Evolutionary conservation across 2,888 invertebrate genomes (phyloP).

Genomic region (Diogma glabrata): DNA sequence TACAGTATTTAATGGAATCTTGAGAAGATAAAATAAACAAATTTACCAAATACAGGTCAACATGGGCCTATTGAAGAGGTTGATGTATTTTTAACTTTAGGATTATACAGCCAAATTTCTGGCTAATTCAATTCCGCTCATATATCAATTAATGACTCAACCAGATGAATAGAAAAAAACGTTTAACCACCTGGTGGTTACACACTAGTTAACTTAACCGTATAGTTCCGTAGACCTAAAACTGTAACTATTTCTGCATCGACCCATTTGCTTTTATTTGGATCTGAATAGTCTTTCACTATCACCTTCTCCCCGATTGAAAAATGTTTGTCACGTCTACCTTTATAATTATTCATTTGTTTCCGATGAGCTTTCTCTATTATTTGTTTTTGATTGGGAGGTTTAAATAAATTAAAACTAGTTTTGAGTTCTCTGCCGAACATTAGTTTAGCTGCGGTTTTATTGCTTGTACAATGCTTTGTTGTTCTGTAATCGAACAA

Average conservation of each 20-base stretch:
- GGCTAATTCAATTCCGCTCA: no score
- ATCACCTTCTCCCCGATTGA: neutral
- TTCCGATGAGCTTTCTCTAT: neutral
- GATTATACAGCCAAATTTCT: no score
- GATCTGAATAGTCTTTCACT: neutral
- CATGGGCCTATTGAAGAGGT: no score
- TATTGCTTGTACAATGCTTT: conserved; percentile 1
- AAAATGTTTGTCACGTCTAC: neutral
- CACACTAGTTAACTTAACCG: neutral
- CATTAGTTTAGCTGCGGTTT: neutral
- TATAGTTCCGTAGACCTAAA: neutral
- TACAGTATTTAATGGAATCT: no score
- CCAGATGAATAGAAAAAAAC: no score
- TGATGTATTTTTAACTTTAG: no score
- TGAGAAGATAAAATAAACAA: no score
- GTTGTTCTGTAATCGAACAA: neutral
- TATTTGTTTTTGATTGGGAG: neutral
- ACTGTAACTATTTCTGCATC: neutral
- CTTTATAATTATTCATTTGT: neutral
- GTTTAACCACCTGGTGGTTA: no score
- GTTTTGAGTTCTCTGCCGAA: neutral
- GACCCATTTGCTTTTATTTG: neutral
- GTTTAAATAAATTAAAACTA: neutral
- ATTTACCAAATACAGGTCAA: no score
- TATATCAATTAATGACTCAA: no score